Percentiles rank a stretch among this genome's conserved stretches.
These are phyloP conservation scores for Flexamia atlantica DNA, from an alignment of 2,888 invertebrate species.

Conservation along the genomic window DNA sequence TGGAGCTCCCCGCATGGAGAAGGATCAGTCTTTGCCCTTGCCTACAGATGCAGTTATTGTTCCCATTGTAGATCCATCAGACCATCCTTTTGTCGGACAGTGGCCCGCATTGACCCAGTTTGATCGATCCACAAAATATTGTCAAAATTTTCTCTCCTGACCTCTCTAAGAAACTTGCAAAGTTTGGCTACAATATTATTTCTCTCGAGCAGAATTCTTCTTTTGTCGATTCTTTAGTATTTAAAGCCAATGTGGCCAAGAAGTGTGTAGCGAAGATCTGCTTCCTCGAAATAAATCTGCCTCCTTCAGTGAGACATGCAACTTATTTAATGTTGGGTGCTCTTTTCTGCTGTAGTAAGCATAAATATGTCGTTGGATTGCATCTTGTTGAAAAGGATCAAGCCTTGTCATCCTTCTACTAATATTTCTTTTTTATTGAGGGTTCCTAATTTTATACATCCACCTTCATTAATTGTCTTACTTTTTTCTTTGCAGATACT, in stretches of 20 bases:
- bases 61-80: conserved; percentile 33
- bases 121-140: conserved; percentile 37
- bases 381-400: background rate
- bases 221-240: background rate
- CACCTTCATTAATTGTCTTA: background rate
- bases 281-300: background rate
- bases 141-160: conserved; percentile 34
- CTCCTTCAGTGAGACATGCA: background rate
- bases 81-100: conserved; percentile 5
- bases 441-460: background rate
- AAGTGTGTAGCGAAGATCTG: background rate
- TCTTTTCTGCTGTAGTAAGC: conserved; percentile 1
- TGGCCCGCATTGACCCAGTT: conserved; percentile 55
- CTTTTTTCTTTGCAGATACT: background rate
- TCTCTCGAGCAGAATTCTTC: conserved; percentile 18
- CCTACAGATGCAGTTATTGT: conserved; percentile 11
- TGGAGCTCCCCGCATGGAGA: conserved; percentile 43
- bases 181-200: background rate
- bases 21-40: conserved; percentile 28
- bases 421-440: conserved; percentile 4
- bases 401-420: conserved; percentile 1
- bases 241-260: conserved; percentile 55
- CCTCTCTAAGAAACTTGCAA: conserved; percentile 26
- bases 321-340: background rate
- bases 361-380: background rate